A percentile compares a stretch with the other conserved stretches of the same genome.
Evolutionary conservation across 2,797 vertebrate species (phyloP).

Genomic region (Streptopelia turtur): DNA sequence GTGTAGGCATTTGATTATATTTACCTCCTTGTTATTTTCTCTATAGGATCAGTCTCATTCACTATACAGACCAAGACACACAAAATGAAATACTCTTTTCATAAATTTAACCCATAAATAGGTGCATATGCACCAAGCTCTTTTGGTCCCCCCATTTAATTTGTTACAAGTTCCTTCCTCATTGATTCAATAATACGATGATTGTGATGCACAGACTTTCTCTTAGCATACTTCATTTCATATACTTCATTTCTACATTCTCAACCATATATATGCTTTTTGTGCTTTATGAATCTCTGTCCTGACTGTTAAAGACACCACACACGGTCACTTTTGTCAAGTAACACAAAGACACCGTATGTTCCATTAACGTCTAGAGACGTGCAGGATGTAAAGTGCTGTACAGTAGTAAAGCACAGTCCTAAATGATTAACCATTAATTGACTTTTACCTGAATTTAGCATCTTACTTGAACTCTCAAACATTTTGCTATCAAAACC

Average conservation of each 20-base stretch:
- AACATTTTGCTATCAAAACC: background rate
- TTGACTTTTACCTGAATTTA: background rate
- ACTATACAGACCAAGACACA: fast-evolving
- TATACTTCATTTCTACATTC: background rate
- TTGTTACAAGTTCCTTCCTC: background rate
- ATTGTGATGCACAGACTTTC: background rate
- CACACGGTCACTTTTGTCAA: background rate
- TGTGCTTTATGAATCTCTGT: background rate
- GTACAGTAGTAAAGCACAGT: background rate
- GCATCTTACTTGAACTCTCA: background rate
- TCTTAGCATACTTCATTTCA: background rate
- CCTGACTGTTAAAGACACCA: background rate
- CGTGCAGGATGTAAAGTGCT: background rate
- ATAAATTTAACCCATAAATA: background rate
- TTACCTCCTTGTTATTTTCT: background rate
- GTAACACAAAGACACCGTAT: background rate
- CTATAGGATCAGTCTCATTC: background rate
- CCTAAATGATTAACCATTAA: background rate
- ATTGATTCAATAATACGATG: background rate
- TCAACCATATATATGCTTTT: background rate
- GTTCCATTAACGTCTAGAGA: background rate
- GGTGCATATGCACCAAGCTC: background rate
- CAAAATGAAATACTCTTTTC: background rate
- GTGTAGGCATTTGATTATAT: background rate
- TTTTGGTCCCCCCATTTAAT: background rate